phyloP scores from a whole-genome alignment of 2,113 vertebrate species.

The Phyllopteryx taeniolatus region DNA sequence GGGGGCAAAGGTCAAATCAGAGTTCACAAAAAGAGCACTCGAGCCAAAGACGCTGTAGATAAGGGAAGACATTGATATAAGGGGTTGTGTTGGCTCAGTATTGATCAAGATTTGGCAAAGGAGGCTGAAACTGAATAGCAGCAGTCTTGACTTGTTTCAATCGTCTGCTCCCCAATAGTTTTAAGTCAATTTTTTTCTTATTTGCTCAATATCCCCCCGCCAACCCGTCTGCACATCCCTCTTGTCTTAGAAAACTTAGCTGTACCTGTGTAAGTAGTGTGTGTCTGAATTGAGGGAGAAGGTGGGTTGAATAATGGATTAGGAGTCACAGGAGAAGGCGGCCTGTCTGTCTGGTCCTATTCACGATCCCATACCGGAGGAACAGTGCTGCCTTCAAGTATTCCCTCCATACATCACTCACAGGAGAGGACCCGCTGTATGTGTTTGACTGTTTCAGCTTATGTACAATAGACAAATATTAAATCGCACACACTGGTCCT shows the following conservation, averaged over 20 bases:
- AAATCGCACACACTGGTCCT: not conserved
- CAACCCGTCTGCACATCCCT: not conserved
- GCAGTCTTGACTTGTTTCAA: slow-evolving; percentile 5
- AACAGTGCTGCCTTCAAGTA: slow-evolving; percentile 42
- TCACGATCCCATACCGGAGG: slow-evolving; percentile 49
- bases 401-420: slow-evolving; percentile 49
- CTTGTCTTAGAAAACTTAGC: slow-evolving; percentile 23
- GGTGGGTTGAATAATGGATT: slow-evolving; percentile 62
- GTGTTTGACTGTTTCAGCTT: slow-evolving; percentile 1
- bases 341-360: slow-evolving; percentile 54
- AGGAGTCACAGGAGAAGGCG: slow-evolving; percentile 56
- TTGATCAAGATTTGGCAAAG: slow-evolving; percentile 42
- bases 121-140: slow-evolving; percentile 23
- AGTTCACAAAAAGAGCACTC: slow-evolving; percentile 45
- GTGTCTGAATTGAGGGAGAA: slow-evolving; percentile 46
- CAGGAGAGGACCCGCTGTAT: slow-evolving; percentile 12
- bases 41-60: slow-evolving; percentile 43
- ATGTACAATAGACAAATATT: slow-evolving; percentile 3
- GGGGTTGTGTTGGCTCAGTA: slow-evolving; percentile 37
- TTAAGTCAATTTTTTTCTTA: slow-evolving; percentile 2
- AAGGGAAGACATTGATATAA: slow-evolving; percentile 41
- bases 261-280: slow-evolving; percentile 22
- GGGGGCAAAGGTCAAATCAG: slow-evolving; percentile 47
- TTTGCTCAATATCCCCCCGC: not conserved
- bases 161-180: not conserved